Percentiles rank a stretch among this genome's conserved stretches.
Conservation (phyloP, 2,113 vertebrate genomes). For the Suricata suricatta region DNA sequence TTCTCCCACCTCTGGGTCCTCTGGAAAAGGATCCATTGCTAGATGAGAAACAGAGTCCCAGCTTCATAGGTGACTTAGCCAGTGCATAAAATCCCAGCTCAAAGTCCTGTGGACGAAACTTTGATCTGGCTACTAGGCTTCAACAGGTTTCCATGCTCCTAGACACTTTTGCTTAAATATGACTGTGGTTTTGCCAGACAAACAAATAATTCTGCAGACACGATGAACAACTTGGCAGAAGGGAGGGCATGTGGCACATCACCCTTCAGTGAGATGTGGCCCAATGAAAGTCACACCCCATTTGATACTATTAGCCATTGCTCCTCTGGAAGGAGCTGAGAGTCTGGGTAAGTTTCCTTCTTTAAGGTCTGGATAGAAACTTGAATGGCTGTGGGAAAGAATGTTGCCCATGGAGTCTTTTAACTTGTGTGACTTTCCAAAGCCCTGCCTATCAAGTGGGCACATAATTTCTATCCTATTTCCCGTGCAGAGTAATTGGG, state of each 20-base stretch:
- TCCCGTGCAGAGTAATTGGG: neutral
- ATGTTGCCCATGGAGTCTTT: neutral
- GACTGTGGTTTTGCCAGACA: neutral
- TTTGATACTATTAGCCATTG: neutral
- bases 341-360: neutral
- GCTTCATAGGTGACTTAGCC: neutral
- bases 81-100: neutral
- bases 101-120: neutral
- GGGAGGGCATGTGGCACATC: neutral
- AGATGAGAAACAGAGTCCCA: neutral
- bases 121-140: neutral
- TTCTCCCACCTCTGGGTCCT: neutral
- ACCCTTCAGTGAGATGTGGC: neutral
- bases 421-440: neutral
- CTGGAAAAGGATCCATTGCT: slow-evolving; percentile 17
- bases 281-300: neutral
- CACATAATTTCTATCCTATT: neutral
- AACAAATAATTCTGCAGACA: neutral
- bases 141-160: neutral
- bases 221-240: neutral
- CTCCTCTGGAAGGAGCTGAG: neutral
- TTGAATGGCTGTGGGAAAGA: neutral
- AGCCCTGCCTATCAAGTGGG: neutral
- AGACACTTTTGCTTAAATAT: slow-evolving; percentile 32
- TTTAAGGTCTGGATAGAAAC: neutral